Percentiles rank a stretch among this genome's conserved stretches.
phyloP scores from a whole-genome alignment of 1,140 invertebrate species.

The Pissodes strobi region DNA sequence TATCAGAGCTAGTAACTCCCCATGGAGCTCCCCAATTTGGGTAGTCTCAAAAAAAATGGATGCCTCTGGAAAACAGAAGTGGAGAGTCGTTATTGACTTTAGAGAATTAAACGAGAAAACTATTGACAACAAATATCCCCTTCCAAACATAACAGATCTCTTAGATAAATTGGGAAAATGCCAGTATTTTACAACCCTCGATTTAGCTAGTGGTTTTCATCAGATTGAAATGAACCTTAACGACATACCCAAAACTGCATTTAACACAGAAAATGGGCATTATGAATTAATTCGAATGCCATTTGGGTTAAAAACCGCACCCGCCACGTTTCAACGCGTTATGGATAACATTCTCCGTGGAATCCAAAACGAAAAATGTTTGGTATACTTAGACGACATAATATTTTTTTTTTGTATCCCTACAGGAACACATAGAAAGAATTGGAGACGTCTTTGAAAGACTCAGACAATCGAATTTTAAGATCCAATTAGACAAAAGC shows the following conservation, averaged over 20 bases:
- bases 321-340: slow-evolving; percentile 55
- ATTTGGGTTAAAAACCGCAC: slow-evolving; percentile 56
- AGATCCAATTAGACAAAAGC: slow-evolving; percentile 25
- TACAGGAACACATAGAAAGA: slow-evolving; percentile 30
- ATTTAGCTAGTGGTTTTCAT: slow-evolving; percentile 57
- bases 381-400: slow-evolving; percentile 37
- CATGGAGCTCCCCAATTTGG: no score
- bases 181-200: slow-evolving; percentile 55
- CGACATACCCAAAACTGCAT: slow-evolving; percentile 55
- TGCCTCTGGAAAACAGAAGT: slow-evolving; percentile 32
- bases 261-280: slow-evolving; percentile 49
- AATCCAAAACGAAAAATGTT: slow-evolving; percentile 41
- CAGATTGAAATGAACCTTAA: slow-evolving; percentile 47
- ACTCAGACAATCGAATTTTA: slow-evolving; percentile 25
- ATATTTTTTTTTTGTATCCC: slow-evolving; percentile 29
- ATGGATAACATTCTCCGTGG: slow-evolving; percentile 54
- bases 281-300: slow-evolving; percentile 53
- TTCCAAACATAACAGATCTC: slow-evolving; percentile 57
- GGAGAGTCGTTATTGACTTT: slow-evolving; percentile 55
- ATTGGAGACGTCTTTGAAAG: slow-evolving; percentile 16
- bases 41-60: no score
- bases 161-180: slow-evolving; percentile 52
- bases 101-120: slow-evolving; percentile 55
- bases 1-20: no score
- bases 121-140: slow-evolving; percentile 58